A percentile compares a stretch with the other conserved stretches of the same genome.
phyloP scores from a whole-genome alignment of 2,797 vertebrate species.

The Anabas testudineus region DNA sequence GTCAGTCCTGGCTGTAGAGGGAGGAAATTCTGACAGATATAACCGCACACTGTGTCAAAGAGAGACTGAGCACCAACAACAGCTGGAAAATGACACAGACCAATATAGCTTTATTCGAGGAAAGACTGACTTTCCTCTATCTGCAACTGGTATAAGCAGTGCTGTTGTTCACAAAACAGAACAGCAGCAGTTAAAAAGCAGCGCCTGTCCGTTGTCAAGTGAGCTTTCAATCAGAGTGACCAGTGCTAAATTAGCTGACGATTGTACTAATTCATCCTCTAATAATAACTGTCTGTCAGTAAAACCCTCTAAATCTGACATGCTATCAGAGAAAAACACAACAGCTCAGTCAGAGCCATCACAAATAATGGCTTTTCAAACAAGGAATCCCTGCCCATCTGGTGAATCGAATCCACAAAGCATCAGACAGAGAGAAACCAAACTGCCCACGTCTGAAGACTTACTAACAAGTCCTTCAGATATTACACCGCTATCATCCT shows the following conservation, averaged over 20 bases:
- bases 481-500: constrained; percentile 15
- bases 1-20: constrained; percentile 56
- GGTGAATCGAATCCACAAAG: constrained; percentile 12
- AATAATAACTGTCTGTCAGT: not conserved
- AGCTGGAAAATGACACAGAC: constrained; percentile 60
- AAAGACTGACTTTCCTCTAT: constrained; percentile 21
- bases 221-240: constrained; percentile 23
- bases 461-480: constrained; percentile 28
- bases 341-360: constrained; percentile 2
- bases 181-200: constrained; percentile 14
- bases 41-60: constrained; percentile 45
- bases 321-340: constrained; percentile 24
- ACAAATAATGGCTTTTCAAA: not conserved
- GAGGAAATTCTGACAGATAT: constrained; percentile 53
- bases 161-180: constrained; percentile 26
- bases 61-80: constrained; percentile 61
- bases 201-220: not conserved
- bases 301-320: constrained; percentile 1
- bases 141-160: constrained; percentile 11
- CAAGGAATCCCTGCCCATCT: not conserved
- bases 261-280: constrained; percentile 2
- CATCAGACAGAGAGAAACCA: constrained; percentile 8
- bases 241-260: not conserved
- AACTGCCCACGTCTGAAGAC: constrained; percentile 36
- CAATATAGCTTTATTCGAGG: constrained; percentile 31